phyloP scores from a whole-genome alignment of 2,888 invertebrate species.

The Meganola albula region DNA sequence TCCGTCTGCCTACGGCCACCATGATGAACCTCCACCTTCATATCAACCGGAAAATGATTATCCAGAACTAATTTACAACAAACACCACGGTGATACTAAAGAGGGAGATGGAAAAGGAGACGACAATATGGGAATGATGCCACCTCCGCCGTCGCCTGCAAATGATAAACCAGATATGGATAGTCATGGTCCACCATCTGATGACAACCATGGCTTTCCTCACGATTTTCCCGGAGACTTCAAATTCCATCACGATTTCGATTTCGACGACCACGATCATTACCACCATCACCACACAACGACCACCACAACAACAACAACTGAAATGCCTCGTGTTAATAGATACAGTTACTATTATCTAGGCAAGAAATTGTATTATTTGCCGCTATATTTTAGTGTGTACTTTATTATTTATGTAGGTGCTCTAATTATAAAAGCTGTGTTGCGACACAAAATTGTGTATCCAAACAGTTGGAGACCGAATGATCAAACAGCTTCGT shows the following conservation, averaged over 20 bases:
- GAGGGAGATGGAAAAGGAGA: conserved; percentile 40
- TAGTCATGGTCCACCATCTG: conserved; percentile 32
- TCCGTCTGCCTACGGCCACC: conserved; percentile 38
- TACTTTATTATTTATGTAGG: conserved; percentile 84
- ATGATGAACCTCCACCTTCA: conserved; percentile 30
- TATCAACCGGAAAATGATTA: conserved; percentile 46
- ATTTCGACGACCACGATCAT: conserved; percentile 46
- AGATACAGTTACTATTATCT: conserved; percentile 86
- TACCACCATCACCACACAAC: conserved; percentile 27
- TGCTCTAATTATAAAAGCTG: conserved; percentile 83
- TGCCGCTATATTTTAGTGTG: conserved; percentile 86
- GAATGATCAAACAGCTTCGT: conserved; percentile 53
- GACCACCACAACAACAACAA: conserved; percentile 62
- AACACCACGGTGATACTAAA: conserved; percentile 42
- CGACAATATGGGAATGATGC: conserved; percentile 54
- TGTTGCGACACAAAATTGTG: conserved; percentile 84
- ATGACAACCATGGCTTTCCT: conserved; percentile 62
- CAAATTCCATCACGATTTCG: conserved; percentile 63
- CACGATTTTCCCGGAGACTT: conserved; percentile 66
- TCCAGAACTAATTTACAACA: conserved; percentile 54
- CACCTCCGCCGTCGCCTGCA: conserved; percentile 47
- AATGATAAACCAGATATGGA: conserved; percentile 42
- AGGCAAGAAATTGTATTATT: conserved; percentile 85
- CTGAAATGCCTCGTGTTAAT: conserved; percentile 77
- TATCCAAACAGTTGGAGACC: conserved; percentile 77